Evolutionary conservation across 2,113 vertebrate genomes (phyloP).

Genomic region (Perccottus glenii): DNA sequence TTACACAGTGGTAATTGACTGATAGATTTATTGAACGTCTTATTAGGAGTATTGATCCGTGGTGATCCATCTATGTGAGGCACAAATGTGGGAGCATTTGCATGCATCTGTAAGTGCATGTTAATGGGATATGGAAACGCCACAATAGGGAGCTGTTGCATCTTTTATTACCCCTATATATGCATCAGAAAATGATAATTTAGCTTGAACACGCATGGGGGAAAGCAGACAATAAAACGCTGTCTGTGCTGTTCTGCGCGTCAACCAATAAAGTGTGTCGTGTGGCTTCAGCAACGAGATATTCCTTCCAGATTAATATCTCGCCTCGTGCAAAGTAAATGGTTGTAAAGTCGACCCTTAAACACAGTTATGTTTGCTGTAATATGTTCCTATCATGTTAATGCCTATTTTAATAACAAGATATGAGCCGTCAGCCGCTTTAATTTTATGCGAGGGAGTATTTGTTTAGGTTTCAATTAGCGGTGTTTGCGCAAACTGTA

Average conservation of each 20-base stretch:
- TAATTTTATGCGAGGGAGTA: constrained; percentile 41
- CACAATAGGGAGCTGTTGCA: constrained; percentile 54
- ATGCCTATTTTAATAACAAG: constrained; percentile 63
- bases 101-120: constrained; percentile 56
- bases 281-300: constrained; percentile 55
- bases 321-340: constrained; percentile 65
- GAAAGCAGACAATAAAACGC: constrained; percentile 67
- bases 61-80: constrained; percentile 53
- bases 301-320: constrained; percentile 60
- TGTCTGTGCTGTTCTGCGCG: constrained; percentile 59
- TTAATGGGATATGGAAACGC: constrained; percentile 57
- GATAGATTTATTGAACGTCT: constrained; percentile 61
- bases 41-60: constrained; percentile 65
- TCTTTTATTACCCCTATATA: constrained; percentile 61
- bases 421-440: constrained; percentile 51
- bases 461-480: constrained; percentile 62
- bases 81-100: constrained; percentile 50
- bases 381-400: constrained; percentile 58
- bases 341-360: constrained; percentile 62
- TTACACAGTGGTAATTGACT: constrained; percentile 51
- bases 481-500: constrained; percentile 30
- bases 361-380: constrained; percentile 55
- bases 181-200: constrained; percentile 67
- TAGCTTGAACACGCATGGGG: constrained; percentile 61
- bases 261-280: constrained; percentile 63